phyloP scores from a whole-genome alignment of 2,113 vertebrate species.

The Dolichallabes microphthalmus region DNA sequence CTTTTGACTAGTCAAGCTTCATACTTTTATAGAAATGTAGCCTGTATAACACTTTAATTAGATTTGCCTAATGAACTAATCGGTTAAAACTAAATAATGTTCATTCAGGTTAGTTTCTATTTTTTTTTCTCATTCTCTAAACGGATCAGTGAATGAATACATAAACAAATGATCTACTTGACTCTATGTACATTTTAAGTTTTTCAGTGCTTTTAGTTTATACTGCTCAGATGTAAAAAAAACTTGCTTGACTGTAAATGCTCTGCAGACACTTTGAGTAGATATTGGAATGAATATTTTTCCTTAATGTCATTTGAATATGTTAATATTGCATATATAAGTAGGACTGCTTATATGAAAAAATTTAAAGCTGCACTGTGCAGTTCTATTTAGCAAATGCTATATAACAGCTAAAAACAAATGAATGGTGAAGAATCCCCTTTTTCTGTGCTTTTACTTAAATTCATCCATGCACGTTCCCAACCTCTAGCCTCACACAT shows the following conservation, averaged over 20 bases:
- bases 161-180: background rate
- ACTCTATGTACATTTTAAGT: background rate
- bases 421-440: background rate
- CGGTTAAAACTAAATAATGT: background rate
- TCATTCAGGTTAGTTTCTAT: background rate
- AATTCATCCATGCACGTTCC: background rate
- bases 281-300: constrained; percentile 12
- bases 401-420: background rate
- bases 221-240: constrained; percentile 21
- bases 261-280: background rate
- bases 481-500: background rate
- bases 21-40: constrained; percentile 17
- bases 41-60: constrained; percentile 5
- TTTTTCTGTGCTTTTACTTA: background rate
- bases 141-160: background rate
- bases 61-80: constrained; percentile 14
- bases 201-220: constrained; percentile 1
- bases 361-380: constrained; percentile 24
- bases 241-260: constrained; percentile 6
- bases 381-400: background rate
- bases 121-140: background rate
- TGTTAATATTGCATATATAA: background rate
- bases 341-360: background rate
- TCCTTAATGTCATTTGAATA: constrained; percentile 10
- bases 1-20: background rate